These are phyloP conservation scores for Melolontha melolontha DNA, from an alignment of 2,888 invertebrate genomes.

Conservation along the genomic window DNA sequence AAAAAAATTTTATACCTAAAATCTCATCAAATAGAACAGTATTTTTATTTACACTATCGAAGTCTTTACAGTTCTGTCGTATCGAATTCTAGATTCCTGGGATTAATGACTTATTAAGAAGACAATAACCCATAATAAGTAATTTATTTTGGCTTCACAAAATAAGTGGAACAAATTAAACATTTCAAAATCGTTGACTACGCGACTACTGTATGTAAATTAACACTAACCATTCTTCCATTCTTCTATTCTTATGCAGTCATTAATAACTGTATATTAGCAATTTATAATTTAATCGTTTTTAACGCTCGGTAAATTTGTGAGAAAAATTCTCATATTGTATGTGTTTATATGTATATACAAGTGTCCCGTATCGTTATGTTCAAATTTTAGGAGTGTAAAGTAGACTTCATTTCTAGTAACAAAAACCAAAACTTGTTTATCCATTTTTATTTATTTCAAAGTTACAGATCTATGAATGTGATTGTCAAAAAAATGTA, in stretches of 20 bases:
- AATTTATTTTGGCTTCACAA: constrained; percentile 3
- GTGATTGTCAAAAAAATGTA: too few species aligned
- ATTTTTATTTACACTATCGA: background rate
- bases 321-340: too few species aligned
- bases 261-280: constrained; percentile 7
- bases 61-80: background rate
- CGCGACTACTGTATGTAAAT: constrained; percentile 6
- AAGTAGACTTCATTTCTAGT: too few species aligned
- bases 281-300: constrained; percentile 1
- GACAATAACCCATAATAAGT: background rate
- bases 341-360: too few species aligned
- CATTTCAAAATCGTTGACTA: background rate
- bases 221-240: background rate
- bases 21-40: too few species aligned
- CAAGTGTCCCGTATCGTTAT: too few species aligned
- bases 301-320: background rate
- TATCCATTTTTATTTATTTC: too few species aligned
- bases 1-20: too few species aligned
- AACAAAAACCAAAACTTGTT: too few species aligned
- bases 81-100: background rate
- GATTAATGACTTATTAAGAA: constrained; percentile 5
- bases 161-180: constrained; percentile 1
- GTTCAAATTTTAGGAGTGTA: too few species aligned
- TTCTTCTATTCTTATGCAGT: constrained; percentile 6
- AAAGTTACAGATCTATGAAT: too few species aligned